A percentile compares a stretch with the other conserved stretches of the same genome.
These are phyloP conservation scores for Drosophila pandora DNA, from an alignment of 1,140 invertebrate genomes.

Conservation along the genomic window DNA sequence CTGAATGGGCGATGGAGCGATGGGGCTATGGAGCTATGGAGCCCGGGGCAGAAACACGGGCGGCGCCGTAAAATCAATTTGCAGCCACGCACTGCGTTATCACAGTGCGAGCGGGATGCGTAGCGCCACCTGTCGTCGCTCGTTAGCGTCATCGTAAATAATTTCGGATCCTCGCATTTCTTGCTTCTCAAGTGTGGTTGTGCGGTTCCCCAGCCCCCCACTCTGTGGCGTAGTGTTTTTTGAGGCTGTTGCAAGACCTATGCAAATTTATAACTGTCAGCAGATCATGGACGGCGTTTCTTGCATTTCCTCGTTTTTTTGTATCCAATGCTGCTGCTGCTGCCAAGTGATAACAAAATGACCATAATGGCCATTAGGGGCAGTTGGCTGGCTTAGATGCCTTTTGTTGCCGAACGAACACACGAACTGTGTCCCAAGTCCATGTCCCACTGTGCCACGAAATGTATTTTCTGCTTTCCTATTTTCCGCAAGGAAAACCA, in stretches of 20 bases:
- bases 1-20: conserved; percentile 32
- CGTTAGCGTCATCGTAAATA: conserved; percentile 81
- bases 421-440: conserved; percentile 51
- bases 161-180: conserved; percentile 51
- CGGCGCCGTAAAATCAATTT: conserved; percentile 80
- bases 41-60: conserved; percentile 61
- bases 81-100: conserved; percentile 71
- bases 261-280: conserved; percentile 77
- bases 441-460: conserved; percentile 75
- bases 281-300: conserved; percentile 35
- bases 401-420: conserved; percentile 50
- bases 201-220: not conserved
- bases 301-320: conserved; percentile 62
- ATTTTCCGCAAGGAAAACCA: conserved; percentile 14
- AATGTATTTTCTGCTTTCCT: conserved; percentile 58
- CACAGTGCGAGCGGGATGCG: conserved; percentile 42
- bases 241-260: conserved; percentile 67
- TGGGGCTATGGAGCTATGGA: conserved; percentile 5
- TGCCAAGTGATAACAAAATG: conserved; percentile 71
- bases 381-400: conserved; percentile 45
- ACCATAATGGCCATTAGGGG: conserved; percentile 78
- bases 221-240: conserved; percentile 9
- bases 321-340: conserved; percentile 1
- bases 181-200: not conserved
- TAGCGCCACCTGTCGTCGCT: conserved; percentile 76